Evolutionary conservation across 2,888 invertebrate species (phyloP), one percentile per base, ranked within the genome.

Genomic region (Ptychoptera albimana): DNA sequence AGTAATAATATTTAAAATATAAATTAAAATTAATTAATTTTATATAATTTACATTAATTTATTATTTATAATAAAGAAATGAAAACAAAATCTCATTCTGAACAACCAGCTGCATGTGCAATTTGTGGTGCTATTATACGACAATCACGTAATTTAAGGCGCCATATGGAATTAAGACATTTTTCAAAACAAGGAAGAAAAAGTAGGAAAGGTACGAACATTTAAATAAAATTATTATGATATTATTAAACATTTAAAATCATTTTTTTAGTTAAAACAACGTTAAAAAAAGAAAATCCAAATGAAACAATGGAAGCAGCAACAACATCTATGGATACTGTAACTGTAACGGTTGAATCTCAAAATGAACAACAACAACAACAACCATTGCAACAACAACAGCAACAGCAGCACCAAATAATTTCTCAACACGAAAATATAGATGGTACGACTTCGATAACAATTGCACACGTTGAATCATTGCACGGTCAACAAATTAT

Each of bases 41-140:
- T 23, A 3, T 23, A n/a, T n/a, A n/a, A n/a, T n/a, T n/a, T n/a
- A n/a, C n/a, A n/a, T n/a, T n/a, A n/a, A n/a, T 23, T 23, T 23
- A 5, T 7, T 23, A 5, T 23, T 23, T 23, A 23, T 7, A 23
- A 23, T 46, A 12, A 23, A 45, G 50, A 57, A 10, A 15, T 35
- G 4, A 42, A 42, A 42, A n/a, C 35, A 5, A 42, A 73, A 45
- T 73, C 73, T 14, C 73, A 73, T 51, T 74, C 74, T 10, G 74
- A 74, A 55, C 74, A 74, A 59, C 74, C 74, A 32, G 73, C 74
- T 15, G 67, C 70, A 39, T 74, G 74, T 60, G 74, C 74, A 29
- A 64, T 74, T 31, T 75, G 74, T 51, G 72, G 73, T 50, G 71
- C 74, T 42, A 70, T 73, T 41, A 64, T 75, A 34, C 64, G 74